Evolutionary conservation across 2,797 vertebrate species (phyloP).

Genomic region (Urocyon cinereoargenteus): DNA sequence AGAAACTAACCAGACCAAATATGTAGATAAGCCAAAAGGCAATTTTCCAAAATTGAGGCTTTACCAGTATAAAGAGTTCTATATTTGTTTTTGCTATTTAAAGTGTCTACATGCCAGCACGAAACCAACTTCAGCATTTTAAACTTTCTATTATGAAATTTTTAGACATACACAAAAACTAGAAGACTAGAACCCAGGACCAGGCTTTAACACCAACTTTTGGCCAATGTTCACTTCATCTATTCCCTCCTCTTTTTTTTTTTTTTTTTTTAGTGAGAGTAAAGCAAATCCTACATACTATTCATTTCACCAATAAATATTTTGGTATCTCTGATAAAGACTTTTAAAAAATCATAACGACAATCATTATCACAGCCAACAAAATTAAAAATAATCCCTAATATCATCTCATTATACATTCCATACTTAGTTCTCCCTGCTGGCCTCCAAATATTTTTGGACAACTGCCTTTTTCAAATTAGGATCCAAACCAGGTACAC

Average conservation of each 20-base stretch:
- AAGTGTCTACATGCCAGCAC: not conserved
- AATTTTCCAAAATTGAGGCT: conserved; percentile 20
- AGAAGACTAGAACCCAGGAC: not conserved
- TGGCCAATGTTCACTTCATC: not conserved
- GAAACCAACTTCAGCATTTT: not conserved
- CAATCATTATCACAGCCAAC: not conserved
- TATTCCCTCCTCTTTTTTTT: not conserved
- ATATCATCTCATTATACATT: not conserved
- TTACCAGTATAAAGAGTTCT: not conserved
- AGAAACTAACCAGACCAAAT: conserved; percentile 63
- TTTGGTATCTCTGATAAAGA: not conserved
- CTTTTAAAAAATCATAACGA: not conserved
- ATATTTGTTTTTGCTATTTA: not conserved
- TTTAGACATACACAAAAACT: conserved; percentile 10
- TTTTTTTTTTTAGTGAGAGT: not conserved
- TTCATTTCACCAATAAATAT: not conserved
- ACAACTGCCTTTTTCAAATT: not conserved
- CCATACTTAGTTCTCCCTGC: not conserved
- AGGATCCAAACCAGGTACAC: not conserved
- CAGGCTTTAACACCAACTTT: not conserved
- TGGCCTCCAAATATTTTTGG: not conserved
- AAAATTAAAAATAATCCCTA: conserved; percentile 52
- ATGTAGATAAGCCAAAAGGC: conserved; percentile 28
- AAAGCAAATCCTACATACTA: not conserved
- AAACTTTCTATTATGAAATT: not conserved